Base-by-base conservation (phyloP, 2,888 invertebrate genomes). In the Euphydryas editha region DNA sequence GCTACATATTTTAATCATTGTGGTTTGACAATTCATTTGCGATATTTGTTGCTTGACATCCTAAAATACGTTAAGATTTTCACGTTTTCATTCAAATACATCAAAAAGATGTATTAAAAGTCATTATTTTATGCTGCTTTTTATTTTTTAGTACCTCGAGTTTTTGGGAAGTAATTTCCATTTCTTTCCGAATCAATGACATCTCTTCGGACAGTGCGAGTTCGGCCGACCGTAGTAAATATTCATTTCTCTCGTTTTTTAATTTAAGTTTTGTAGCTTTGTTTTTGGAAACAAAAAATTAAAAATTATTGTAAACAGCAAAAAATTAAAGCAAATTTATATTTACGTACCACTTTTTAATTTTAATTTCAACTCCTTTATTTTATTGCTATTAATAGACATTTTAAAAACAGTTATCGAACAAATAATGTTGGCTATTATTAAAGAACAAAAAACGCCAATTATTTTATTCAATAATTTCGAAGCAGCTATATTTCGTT, bases 1-100 rank as follows among this genome's bases (percentile, higher is more conserved):
- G 46, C 77, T 80, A 67, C 86, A 88, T 66, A 90, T 84, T 63
- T 84, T 79, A 15, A 86, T 83, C 77, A 85, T 80, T 21, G 84
- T 80, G 57, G 84, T 80, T 68, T 89, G 86, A 49, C 82, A 76
- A 20, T 73, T 78, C 44, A 74, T 73, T 65, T 84, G 79, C 3
- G 80, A 78, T 8, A 87, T 78, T 76, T 83, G 75, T 46, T 76
- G 77, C 72, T 82, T 83, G 13, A 85, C 47, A 17, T 77, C 81
- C 91, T 91, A 57, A 59, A 13, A 15, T 11, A 10, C 1, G 8
- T 8, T 3, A 39, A 39, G 8, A 5, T 7, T 4, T 7, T 30
- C 30, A 30, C 6, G 6, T 6, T 37, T 37, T 37, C 37, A 13
- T 1, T 37, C 13, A 11, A 11, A 44, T 44, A 44, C 7, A 15